Evolutionary conservation across 2,797 vertebrate genomes (phyloP), one percentile per base, ranked within the genome.

Genomic region (Champsocephalus gunnari): DNA sequence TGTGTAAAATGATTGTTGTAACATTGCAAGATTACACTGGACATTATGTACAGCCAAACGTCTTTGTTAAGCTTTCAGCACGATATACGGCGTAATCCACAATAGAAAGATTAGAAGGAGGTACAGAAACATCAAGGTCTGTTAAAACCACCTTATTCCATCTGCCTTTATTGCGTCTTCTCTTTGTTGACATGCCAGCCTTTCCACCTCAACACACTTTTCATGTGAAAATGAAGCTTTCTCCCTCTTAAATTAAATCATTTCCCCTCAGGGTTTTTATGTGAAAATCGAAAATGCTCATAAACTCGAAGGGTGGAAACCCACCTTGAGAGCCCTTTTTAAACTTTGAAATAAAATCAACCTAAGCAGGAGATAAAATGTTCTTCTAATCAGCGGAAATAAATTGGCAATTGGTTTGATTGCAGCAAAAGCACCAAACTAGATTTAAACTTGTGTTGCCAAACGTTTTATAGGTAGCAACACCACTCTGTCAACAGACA

Each of bases 401-500:
- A 63, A 58, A 43, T 17, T 5, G 19, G 3, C 12, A 3, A 21
- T 72, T 47, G 7, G 2, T 59, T 70, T 50, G 44, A 75, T 70
- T 32, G 7, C 50, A 67, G 79, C 65, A 71, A 38, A 73, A 55
- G 21, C 21, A 48, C 16, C 3, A 16, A 60, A 3, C 66, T 14
- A 10, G 32, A 70, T 65, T 63, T 9, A 70, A 66, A 51, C n/a
- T 8, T 28, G 3, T 59, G 38, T 57, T 54, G 14, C 28, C 56
- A 70, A 66, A 66, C 49, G 63, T 19, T 53, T 24, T 12, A 12
- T 24, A 56, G 12, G 13, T 48, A 38, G 41, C 24, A 55, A 44
- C 60, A 43, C 16, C 24, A 24, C 3, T 55, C 56, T 68, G 66
- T 79, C 55, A 76, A 32, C 58, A 60, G 16, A 65, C 19, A 59